These are phyloP conservation scores for Ectropis grisescens DNA, from an alignment of 1,140 invertebrate genomes.

Conservation along the genomic window DNA sequence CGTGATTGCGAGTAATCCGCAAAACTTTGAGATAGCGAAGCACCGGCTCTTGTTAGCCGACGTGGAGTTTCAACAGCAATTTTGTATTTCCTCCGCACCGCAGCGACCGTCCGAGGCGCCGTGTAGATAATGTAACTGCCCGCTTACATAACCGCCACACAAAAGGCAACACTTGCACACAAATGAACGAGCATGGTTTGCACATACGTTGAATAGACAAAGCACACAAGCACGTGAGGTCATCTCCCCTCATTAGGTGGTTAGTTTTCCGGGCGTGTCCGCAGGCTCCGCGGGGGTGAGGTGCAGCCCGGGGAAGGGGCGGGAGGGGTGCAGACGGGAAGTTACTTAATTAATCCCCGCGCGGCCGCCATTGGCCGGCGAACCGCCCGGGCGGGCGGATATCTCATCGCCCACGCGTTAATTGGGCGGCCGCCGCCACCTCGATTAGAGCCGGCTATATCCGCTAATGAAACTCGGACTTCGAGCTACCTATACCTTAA, in stretches of 20 bases:
- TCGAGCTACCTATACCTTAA: slow-evolving; percentile 22
- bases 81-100: background rate
- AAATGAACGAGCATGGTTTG: slow-evolving; percentile 43
- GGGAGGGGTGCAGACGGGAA: slow-evolving; percentile 36
- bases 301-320: slow-evolving; percentile 20
- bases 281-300: slow-evolving; percentile 54
- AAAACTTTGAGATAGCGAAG: no score
- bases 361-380: slow-evolving; percentile 60
- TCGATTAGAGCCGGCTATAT: slow-evolving; percentile 38
- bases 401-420: slow-evolving; percentile 62
- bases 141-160: slow-evolving; percentile 54
- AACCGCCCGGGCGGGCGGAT: slow-evolving; percentile 29
- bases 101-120: background rate
- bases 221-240: slow-evolving; percentile 63
- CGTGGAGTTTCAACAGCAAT: no score
- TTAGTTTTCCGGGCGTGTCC: slow-evolving; percentile 69
- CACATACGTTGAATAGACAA: slow-evolving; percentile 57
- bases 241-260: slow-evolving; percentile 69
- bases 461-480: slow-evolving; percentile 49
- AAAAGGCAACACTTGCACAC: slow-evolving; percentile 43
- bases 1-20: no score
- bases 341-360: slow-evolving; percentile 64
- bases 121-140: slow-evolving; percentile 16
- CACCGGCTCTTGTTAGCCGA: no score
- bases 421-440: slow-evolving; percentile 47